These are phyloP conservation scores for Drosophila azteca DNA, from an alignment of 1,140 invertebrate genomes.

Conservation along the genomic window DNA sequence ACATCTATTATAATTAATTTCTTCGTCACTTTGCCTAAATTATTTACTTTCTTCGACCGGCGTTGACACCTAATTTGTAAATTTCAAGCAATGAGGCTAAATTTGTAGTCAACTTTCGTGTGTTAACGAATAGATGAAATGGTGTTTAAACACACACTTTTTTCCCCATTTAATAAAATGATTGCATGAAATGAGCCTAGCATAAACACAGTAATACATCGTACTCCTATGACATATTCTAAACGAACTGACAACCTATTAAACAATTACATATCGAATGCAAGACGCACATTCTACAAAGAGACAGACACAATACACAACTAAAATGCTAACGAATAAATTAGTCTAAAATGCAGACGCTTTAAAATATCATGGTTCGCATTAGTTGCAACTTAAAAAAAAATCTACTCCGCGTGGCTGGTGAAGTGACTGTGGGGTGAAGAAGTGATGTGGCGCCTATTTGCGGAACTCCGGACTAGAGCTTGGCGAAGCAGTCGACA, in stretches of 20 bases:
- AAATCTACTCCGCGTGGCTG: constrained; percentile 21
- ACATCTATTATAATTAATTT: too few species aligned
- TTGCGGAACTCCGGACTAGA: constrained; percentile 72
- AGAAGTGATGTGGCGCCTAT: constrained; percentile 32
- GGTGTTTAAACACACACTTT: too few species aligned
- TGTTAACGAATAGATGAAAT: too few species aligned
- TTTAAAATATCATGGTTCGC: constrained; percentile 31
- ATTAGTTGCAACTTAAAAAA: constrained; percentile 8
- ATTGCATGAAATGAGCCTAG: too few species aligned
- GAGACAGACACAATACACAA: constrained; percentile 27
- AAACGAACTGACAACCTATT: constrained; percentile 11
- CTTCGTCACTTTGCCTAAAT: too few species aligned
- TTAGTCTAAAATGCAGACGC: constrained; percentile 36
- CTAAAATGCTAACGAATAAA: constrained; percentile 42
- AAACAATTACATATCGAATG: constrained; percentile 33
- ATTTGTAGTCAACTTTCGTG: too few species aligned
- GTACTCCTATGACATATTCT: constrained; percentile 12
- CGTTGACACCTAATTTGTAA: too few species aligned
- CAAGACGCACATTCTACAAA: constrained; percentile 26
- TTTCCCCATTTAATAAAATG: too few species aligned
- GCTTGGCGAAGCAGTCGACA: constrained; percentile 72
- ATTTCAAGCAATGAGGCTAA: too few species aligned
- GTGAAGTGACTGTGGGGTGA: constrained; percentile 2
- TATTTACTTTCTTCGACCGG: too few species aligned
- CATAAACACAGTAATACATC: not conserved